Conservation (phyloP, 2,888 invertebrate species). For the Nysson spinosus region DNA sequence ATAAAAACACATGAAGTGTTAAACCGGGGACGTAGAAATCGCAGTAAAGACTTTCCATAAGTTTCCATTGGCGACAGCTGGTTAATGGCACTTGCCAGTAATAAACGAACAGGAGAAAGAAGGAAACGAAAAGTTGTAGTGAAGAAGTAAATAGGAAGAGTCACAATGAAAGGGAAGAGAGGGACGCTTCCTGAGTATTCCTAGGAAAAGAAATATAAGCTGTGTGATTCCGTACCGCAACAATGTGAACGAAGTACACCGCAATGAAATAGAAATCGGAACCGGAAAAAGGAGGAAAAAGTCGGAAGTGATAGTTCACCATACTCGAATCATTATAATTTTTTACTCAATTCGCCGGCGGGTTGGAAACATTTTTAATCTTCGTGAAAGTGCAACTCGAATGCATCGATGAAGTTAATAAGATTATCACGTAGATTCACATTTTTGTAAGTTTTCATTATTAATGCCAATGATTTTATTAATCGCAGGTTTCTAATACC, state of each 20-base stretch:
- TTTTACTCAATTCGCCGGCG: slow-evolving; percentile 12
- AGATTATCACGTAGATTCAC: neutral
- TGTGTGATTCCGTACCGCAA: slow-evolving; percentile 32
- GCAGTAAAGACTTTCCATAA: slow-evolving; percentile 31
- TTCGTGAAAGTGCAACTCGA: slow-evolving; percentile 29
- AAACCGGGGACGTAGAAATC: slow-evolving; percentile 22
- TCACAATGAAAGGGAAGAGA: neutral
- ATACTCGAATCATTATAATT: slow-evolving; percentile 42
- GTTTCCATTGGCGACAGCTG: slow-evolving; percentile 40
- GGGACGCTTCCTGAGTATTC: neutral
- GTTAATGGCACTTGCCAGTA: slow-evolving; percentile 48
- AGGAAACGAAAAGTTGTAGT: neutral
- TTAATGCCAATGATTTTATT: neutral
- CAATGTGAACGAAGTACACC: slow-evolving; percentile 44
- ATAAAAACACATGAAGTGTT: slow-evolving; percentile 3
- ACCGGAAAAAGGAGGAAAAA: slow-evolving; percentile 63
- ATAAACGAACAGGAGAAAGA: slow-evolving; percentile 34
- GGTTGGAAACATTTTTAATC: slow-evolving; percentile 12
- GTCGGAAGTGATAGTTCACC: slow-evolving; percentile 58
- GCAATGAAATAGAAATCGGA: slow-evolving; percentile 66
- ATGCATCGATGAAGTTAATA: neutral
- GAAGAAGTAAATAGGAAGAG: no score
- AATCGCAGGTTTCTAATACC: no score
- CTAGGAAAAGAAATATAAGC: no score
- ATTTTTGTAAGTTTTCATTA: neutral